Evolutionary conservation across 2,888 invertebrate genomes (phyloP).

Genomic region (Pheosia gnoma): DNA sequence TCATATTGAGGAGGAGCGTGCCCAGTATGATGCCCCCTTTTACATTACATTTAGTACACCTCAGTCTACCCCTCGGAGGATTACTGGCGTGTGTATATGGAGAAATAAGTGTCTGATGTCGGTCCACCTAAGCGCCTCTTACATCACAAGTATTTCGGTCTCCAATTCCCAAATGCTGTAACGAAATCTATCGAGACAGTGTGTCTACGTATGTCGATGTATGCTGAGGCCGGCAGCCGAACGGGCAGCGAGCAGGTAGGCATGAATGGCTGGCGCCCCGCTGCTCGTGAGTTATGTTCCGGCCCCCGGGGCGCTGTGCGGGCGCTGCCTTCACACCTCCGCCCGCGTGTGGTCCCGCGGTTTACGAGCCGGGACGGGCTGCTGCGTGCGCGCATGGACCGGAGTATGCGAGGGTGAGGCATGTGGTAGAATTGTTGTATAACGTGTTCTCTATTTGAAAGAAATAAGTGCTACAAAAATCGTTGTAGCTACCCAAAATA

Average conservation of each 20-base stretch:
- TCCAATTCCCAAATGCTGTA: conserved; percentile 27
- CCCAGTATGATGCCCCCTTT: no score
- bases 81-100: background rate
- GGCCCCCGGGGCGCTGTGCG: conserved; percentile 74
- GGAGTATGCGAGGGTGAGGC: conserved; percentile 40
- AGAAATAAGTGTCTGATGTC: background rate
- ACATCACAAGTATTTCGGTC: background rate
- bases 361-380: conserved; percentile 72
- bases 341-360: conserved; percentile 82
- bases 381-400: conserved; percentile 59
- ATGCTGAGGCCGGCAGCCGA: conserved; percentile 37
- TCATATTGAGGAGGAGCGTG: no score
- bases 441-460: no score
- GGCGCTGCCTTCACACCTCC: conserved; percentile 82
- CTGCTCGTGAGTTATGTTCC: conserved; percentile 80
- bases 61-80: no score
- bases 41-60: no score
- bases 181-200: conserved; percentile 63
- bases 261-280: conserved; percentile 82
- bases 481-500: no score
- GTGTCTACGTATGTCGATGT: conserved; percentile 68
- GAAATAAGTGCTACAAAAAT: no score
- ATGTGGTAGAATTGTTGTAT: background rate
- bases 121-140: background rate
- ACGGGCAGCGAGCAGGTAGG: conserved; percentile 66